Evolutionary conservation across 2,797 vertebrate genomes (phyloP).

Genomic region (Tamandua tetradactyla): DNA sequence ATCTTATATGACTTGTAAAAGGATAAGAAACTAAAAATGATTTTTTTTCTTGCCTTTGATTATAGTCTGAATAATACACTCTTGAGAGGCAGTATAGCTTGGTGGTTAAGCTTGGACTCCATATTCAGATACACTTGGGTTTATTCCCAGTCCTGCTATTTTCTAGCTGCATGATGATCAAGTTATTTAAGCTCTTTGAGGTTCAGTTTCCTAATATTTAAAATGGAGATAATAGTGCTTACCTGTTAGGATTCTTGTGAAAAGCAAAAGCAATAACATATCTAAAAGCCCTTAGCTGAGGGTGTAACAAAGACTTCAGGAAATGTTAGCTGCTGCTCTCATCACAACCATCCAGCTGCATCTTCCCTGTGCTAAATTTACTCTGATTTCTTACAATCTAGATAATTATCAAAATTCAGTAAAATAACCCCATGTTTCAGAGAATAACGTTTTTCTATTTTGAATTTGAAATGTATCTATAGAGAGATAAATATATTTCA

Average conservation of each 20-base stretch:
- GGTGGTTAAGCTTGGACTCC: background rate
- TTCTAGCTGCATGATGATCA: background rate
- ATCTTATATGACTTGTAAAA: background rate
- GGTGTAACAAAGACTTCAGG: background rate
- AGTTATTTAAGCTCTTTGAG: background rate
- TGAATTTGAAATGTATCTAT: background rate
- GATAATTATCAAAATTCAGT: background rate
- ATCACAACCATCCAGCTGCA: background rate
- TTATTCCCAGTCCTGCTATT: background rate
- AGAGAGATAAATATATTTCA: background rate
- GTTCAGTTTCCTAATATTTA: background rate
- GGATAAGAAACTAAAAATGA: background rate
- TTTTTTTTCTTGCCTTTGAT: background rate
- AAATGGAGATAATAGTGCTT: background rate
- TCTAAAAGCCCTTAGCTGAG: background rate
- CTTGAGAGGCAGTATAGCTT: background rate
- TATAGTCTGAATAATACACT: background rate
- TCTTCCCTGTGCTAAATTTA: background rate
- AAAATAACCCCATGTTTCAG: background rate
- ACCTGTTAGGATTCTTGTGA: background rate
- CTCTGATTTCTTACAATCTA: background rate
- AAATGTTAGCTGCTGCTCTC: background rate
- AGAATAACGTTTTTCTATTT: background rate
- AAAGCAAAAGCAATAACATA: background rate
- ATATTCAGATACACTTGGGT: background rate